Evolutionary conservation across 2,113 vertebrate genomes (phyloP).

Genomic region (Archilochus colubris): DNA sequence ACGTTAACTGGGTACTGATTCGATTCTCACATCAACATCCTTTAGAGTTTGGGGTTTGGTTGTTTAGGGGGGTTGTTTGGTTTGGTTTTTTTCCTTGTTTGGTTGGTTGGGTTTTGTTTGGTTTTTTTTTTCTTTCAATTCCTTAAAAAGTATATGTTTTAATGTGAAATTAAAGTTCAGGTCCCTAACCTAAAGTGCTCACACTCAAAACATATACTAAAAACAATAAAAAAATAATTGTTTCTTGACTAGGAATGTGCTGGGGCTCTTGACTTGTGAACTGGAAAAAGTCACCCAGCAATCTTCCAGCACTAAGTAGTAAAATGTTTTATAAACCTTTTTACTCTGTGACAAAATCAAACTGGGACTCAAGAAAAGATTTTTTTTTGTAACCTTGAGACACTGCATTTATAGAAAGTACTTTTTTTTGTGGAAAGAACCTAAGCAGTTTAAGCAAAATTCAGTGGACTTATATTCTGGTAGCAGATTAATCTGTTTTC

Average conservation of each 20-base stretch:
- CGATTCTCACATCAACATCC: background rate
- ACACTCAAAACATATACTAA: background rate
- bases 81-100: no score
- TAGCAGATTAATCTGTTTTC: background rate
- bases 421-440: background rate
- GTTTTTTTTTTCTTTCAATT: background rate
- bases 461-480: background rate
- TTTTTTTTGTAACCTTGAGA: background rate
- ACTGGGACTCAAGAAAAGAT: background rate
- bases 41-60: background rate
- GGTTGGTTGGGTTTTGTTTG: background rate
- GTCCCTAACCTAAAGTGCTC: background rate
- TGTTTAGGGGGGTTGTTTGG: no score
- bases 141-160: background rate
- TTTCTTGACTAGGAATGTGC: background rate
- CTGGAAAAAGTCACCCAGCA: background rate
- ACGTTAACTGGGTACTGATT: background rate
- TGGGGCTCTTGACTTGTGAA: background rate
- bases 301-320: background rate
- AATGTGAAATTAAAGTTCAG: background rate
- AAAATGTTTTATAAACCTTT: background rate
- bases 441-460: background rate
- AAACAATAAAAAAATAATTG: background rate
- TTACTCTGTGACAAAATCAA: background rate
- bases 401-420: background rate